A percentile compares a stretch with the other conserved stretches of the same genome.
These are phyloP conservation scores for Pentalonia nigronervosa DNA, from an alignment of 1,140 invertebrate genomes.

Conservation along the genomic window DNA sequence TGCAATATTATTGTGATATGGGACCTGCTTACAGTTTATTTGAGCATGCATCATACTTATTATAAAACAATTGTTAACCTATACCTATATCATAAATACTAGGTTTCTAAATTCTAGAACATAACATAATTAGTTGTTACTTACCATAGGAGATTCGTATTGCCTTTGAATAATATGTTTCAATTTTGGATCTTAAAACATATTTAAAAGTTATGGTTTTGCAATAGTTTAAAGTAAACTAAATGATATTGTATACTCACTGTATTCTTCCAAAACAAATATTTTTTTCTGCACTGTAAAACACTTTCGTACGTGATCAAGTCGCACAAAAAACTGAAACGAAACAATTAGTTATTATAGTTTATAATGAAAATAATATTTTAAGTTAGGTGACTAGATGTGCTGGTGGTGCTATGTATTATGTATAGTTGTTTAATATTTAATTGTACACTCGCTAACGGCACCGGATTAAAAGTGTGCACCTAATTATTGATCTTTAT, in stretches of 20 bases:
- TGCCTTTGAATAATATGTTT: slow-evolving; percentile 94
- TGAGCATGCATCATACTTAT: slow-evolving; percentile 5
- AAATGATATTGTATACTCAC: slow-evolving; percentile 73
- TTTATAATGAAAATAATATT: neutral
- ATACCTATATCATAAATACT: neutral
- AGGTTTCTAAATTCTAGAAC: neutral
- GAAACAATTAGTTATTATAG: slow-evolving; percentile 20
- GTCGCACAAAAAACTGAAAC: slow-evolving; percentile 98
- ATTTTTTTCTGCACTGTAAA: slow-evolving; percentile 98
- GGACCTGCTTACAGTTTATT: neutral
- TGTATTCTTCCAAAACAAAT: slow-evolving; percentile 98
- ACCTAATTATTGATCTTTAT: slow-evolving; percentile 4
- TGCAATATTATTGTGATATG: neutral
- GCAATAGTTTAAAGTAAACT: neutral
- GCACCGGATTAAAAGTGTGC: slow-evolving; percentile 5
- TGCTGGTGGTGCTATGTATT: slow-evolving; percentile 1
- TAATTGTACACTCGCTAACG: neutral
- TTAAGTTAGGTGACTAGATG: neutral
- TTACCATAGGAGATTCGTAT: slow-evolving; percentile 98
- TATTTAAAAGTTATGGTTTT: slow-evolving; percentile 46
- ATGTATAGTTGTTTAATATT: slow-evolving; percentile 19
- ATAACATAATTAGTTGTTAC: slow-evolving; percentile 63
- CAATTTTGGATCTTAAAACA: slow-evolving; percentile 93
- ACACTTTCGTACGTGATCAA: slow-evolving; percentile 99
- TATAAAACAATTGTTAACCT: neutral